Conservation (phyloP, 1,140 invertebrate genomes). For the Dendroctonus valens region DNA sequence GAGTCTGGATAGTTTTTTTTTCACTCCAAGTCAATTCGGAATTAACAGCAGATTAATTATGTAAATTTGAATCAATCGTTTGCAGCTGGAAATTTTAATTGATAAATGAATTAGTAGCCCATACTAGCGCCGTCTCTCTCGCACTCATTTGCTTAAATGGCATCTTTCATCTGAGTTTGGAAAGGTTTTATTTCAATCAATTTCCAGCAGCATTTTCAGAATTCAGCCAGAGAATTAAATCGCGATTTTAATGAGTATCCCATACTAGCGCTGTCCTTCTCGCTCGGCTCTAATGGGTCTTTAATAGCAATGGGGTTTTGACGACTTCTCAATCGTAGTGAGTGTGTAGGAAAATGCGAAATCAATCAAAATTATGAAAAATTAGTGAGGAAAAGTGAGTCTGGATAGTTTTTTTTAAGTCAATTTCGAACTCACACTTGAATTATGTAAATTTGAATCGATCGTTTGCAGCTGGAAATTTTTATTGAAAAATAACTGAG, state of each 20-base stretch:
- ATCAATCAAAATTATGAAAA: no score
- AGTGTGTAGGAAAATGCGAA: no score
- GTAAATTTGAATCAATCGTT: neutral
- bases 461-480: neutral
- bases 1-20: constrained; percentile 21
- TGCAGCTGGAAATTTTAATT: neutral
- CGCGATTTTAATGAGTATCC: no score
- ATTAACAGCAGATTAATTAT: neutral
- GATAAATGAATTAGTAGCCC: neutral
- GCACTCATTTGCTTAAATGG: neutral
- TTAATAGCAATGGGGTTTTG: no score
- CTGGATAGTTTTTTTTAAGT: constrained; percentile 17
- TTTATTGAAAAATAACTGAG: neutral
- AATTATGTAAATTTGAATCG: neutral
- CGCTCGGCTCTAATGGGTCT: no score
- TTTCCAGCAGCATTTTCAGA: no score
- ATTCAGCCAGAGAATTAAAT: no score
- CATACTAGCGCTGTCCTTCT: no score
- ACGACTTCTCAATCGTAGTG: no score
- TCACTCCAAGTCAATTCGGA: neutral
- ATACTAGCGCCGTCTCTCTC: neutral
- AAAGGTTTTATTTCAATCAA: neutral
- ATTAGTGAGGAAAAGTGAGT: no score
- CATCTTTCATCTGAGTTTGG: neutral
- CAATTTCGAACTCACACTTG: neutral